Conservation (phyloP, 2,888 invertebrate species). For the Acanthosepion lycidas region DNA sequence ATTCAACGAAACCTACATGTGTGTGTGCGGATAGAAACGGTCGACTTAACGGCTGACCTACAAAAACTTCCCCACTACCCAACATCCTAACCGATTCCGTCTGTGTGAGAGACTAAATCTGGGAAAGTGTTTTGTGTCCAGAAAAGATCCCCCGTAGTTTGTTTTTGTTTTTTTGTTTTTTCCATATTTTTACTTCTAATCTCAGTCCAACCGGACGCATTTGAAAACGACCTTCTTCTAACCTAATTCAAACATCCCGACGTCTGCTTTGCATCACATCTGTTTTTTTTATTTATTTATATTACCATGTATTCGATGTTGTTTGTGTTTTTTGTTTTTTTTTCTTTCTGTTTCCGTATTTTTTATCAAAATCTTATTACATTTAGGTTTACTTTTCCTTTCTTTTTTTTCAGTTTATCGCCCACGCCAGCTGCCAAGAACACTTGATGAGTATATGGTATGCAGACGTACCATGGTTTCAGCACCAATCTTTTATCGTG, state of each 20-base stretch:
- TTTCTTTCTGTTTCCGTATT: not conserved
- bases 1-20: no score
- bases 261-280: not conserved
- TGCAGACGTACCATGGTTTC: constrained; percentile 62
- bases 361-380: not conserved
- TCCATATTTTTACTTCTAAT: not conserved
- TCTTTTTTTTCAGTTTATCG: constrained; percentile 60
- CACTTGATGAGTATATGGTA: constrained; percentile 66
- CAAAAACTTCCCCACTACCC: no score
- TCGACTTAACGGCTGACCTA: no score
- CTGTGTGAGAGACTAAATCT: no score
- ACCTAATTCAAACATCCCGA: not conserved
- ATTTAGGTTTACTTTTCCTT: not conserved
- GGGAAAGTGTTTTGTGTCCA: no score
- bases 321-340: not conserved
- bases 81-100: no score
- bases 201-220: not conserved
- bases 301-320: not conserved
- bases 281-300: not conserved
- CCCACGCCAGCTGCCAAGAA: constrained; percentile 66
- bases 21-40: no score
- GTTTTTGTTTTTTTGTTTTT: no score
- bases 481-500: constrained; percentile 59
- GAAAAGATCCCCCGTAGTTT: no score
- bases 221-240: not conserved